Evolutionary conservation across 2,113 vertebrate species (phyloP).

Genomic region (Erinaceus europaeus): DNA sequence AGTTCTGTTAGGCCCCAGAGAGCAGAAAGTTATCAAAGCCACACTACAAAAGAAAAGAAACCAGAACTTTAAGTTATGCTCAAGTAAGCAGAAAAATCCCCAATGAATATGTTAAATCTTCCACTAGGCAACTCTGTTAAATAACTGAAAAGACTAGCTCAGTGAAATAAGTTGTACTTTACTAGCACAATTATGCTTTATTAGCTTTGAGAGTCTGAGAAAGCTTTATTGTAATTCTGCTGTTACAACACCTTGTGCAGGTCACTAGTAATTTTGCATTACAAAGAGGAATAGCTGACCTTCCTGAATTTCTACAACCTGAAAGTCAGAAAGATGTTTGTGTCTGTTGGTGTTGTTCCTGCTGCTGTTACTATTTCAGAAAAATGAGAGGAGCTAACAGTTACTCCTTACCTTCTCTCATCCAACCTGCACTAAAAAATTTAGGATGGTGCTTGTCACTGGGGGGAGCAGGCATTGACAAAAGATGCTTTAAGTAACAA

Average conservation of each 20-base stretch:
- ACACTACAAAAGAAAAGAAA: neutral
- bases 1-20: too few species aligned
- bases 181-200: neutral
- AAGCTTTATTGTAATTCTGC: neutral
- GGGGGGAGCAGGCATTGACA: neutral
- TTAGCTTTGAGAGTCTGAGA: neutral
- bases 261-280: neutral
- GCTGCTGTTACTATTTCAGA: neutral
- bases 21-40: neutral
- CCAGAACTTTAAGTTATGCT: neutral
- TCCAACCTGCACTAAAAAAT: neutral
- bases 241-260: neutral
- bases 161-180: neutral
- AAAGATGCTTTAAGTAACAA: neutral
- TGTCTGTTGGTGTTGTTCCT: neutral
- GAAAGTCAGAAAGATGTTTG: neutral
- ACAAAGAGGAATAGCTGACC: neutral
- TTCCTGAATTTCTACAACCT: neutral
- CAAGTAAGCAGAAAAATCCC: slow-evolving; percentile 15
- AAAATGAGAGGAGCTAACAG: neutral
- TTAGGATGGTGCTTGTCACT: neutral
- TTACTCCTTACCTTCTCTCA: neutral
- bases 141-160: neutral
- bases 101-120: neutral
- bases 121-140: neutral